These are phyloP conservation scores for Melinaea marsaeus DNA, from an alignment of 2,888 invertebrate species.

Conservation along the genomic window DNA sequence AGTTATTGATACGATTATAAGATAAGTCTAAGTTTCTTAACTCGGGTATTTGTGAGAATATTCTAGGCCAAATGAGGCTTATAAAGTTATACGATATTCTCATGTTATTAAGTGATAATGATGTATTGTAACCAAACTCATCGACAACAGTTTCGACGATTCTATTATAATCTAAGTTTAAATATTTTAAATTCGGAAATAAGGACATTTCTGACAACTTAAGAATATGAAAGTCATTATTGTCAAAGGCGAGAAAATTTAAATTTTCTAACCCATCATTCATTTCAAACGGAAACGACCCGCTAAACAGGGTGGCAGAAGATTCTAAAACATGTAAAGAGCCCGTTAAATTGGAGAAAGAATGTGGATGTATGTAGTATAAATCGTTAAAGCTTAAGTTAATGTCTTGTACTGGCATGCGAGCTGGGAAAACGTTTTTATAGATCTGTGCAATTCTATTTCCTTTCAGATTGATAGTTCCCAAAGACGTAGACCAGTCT, in stretches of 20 bases:
- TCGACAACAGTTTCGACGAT: conserved; percentile 83
- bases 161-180: conserved; percentile 92
- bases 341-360: conserved; percentile 86
- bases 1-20: conserved; percentile 84
- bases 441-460: conserved; percentile 87
- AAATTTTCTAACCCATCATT: conserved; percentile 85
- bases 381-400: conserved; percentile 95
- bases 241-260: conserved; percentile 91
- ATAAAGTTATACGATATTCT: conserved; percentile 90
- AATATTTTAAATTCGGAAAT: conserved; percentile 84
- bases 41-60: conserved; percentile 84
- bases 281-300: conserved; percentile 86
- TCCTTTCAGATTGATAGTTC: conserved; percentile 89
- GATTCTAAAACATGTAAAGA: conserved; percentile 90
- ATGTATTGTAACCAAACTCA: conserved; percentile 82
- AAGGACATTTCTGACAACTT: conserved; percentile 84
- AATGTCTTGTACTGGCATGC: conserved; percentile 89
- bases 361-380: conserved; percentile 86
- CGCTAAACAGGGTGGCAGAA: conserved; percentile 90
- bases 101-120: conserved; percentile 85
- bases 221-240: conserved; percentile 88
- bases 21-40: conserved; percentile 88
- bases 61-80: conserved; percentile 80
- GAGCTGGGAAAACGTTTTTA: conserved; percentile 83
- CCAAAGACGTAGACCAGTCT: conserved; percentile 87